phyloP scores from a whole-genome alignment of 1,140 invertebrate species.

The Proctacanthus coquilletti region DNA sequence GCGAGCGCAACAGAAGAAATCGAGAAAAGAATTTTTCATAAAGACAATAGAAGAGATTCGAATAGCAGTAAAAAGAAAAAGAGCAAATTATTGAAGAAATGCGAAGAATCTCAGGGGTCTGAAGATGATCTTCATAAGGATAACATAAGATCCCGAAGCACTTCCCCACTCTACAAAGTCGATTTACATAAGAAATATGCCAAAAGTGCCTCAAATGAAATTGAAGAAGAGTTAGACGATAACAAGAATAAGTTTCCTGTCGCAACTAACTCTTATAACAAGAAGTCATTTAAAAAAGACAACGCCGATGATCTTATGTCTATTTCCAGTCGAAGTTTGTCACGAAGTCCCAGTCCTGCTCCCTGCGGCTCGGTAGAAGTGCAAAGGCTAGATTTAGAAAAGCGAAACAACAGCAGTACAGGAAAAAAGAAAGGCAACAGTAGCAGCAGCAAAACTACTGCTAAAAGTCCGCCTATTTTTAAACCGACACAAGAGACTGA shows the following conservation, averaged over 20 bases:
- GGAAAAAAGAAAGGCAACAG: constrained; percentile 9
- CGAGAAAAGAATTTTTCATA: too few relatives aligned
- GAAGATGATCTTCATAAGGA: too few relatives aligned
- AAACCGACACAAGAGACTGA: constrained; percentile 14
- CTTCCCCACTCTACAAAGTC: constrained; percentile 17
- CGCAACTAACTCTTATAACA: background rate
- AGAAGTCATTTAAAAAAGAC: constrained; percentile 6
- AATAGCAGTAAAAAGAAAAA: background rate
- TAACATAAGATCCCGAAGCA: background rate
- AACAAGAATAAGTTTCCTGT: background rate
- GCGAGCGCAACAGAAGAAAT: too few relatives aligned
- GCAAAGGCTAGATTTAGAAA: constrained; percentile 4
- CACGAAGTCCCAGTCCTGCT: constrained; percentile 2
- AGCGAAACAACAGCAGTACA: constrained; percentile 10
- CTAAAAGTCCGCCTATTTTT: constrained; percentile 11
- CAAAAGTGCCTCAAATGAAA: constrained; percentile 18
- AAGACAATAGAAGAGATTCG: constrained; percentile 14
- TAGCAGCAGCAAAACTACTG: constrained; percentile 16
- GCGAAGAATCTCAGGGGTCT: too few relatives aligned
- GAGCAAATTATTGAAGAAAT: too few relatives aligned
- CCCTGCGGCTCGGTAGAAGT: too few relatives aligned
- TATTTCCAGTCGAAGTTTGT: constrained; percentile 13
- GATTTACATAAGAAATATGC: constrained; percentile 31
- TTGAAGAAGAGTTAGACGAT: background rate
- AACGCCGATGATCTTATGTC: constrained; percentile 21